These are phyloP conservation scores for Sylvietta virens DNA, from an alignment of 2,113 vertebrate species.

Conservation along the genomic window DNA sequence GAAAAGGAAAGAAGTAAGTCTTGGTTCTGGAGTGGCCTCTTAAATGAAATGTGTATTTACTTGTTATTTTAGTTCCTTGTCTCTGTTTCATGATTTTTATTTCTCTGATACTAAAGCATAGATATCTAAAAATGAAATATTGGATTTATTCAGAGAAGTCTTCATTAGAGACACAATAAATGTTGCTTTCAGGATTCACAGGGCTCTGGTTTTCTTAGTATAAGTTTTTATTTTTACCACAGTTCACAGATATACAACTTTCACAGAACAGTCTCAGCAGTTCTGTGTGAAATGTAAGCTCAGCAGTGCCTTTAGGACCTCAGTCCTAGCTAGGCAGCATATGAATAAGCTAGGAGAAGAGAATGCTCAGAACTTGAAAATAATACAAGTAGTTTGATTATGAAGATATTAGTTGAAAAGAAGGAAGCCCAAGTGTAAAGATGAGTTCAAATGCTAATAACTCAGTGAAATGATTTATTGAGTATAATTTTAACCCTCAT, in stretches of 20 bases:
- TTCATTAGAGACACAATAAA: neutral
- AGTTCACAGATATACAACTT: neutral
- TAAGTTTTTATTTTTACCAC: neutral
- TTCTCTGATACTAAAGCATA: neutral
- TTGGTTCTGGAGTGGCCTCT: accelerated
- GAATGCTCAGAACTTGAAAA: neutral
- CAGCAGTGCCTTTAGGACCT: neutral
- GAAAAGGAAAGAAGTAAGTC: neutral
- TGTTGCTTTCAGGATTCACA: neutral
- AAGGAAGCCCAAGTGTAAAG: neutral
- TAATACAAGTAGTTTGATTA: neutral
- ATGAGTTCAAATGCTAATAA: neutral
- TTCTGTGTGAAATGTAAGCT: neutral
- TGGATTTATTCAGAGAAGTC: neutral
- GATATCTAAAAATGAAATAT: neutral
- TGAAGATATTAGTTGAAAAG: neutral
- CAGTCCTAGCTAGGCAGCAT: neutral
- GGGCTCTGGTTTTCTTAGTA: neutral
- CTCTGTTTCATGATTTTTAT: neutral
- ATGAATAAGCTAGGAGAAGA: neutral
- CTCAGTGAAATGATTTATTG: neutral
- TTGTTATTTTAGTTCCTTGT: neutral
- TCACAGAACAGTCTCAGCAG: neutral
- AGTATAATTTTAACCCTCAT: neutral
- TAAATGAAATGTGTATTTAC: neutral